Conservation (phyloP, 2,113 vertebrate genomes). For the Pipra filicauda region DNA sequence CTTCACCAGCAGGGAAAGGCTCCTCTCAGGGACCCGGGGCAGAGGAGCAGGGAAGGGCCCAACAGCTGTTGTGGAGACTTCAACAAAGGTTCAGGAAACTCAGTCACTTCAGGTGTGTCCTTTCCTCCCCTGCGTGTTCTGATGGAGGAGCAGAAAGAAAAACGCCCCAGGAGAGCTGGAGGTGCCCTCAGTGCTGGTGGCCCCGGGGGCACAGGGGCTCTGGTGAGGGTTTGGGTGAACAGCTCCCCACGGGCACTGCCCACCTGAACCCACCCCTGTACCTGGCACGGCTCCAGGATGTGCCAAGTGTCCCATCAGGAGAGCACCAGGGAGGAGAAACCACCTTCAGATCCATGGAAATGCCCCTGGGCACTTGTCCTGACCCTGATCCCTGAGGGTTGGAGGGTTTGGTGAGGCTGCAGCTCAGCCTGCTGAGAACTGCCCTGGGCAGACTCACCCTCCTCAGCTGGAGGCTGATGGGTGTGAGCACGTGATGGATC, state of each 20-base stretch:
- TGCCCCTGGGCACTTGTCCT: fast-evolving
- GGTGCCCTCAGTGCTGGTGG: background rate
- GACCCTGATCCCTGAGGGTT: background rate
- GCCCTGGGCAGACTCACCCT: no score
- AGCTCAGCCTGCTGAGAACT: background rate
- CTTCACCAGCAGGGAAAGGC: background rate
- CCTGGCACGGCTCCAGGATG: background rate
- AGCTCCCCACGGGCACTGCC: background rate
- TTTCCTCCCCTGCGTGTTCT: background rate
- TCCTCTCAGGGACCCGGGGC: background rate
- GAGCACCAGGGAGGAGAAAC: background rate
- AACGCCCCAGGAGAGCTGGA: background rate
- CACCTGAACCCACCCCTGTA: background rate
- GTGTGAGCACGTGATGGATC: fast-evolving
- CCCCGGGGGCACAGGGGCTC: background rate
- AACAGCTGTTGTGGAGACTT: background rate
- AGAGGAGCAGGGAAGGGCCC: background rate
- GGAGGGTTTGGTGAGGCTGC: background rate
- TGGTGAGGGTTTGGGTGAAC: background rate
- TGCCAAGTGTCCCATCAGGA: background rate
- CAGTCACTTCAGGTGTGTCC: background rate
- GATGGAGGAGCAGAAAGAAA: background rate
- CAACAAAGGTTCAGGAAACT: background rate
- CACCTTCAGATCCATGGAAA: background rate
- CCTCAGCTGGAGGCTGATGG: background rate